These are phyloP conservation scores for Atta texana DNA, from an alignment of 1,140 invertebrate species.

Conservation along the genomic window DNA sequence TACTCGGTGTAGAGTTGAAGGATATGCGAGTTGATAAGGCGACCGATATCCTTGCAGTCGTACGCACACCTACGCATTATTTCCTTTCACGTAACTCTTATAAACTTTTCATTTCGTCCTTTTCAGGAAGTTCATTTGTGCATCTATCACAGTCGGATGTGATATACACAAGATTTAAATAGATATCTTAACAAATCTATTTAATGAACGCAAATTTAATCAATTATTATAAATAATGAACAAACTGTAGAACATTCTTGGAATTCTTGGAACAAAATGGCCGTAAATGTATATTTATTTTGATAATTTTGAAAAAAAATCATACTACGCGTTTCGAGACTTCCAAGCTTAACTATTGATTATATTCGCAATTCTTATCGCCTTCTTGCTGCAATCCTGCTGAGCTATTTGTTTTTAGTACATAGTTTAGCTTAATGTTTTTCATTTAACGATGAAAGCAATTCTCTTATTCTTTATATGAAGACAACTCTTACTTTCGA, in stretches of 20 bases:
- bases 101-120: constrained; percentile 1
- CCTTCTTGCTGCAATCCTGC: not conserved
- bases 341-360: not conserved
- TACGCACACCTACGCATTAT: not conserved
- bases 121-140: not conserved
- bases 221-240: not conserved
- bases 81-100: constrained; percentile 42
- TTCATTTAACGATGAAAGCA: not conserved
- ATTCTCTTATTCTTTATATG: not conserved
- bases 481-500: not conserved
- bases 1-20: constrained; percentile 60
- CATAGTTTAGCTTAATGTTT: not conserved
- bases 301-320: not conserved
- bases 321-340: not conserved
- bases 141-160: not conserved
- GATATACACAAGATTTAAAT: not conserved
- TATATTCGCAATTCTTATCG: not conserved
- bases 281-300: not conserved
- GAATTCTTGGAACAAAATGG: not conserved
- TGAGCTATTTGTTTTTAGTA: not conserved
- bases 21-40: constrained; percentile 66
- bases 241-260: not conserved
- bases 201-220: not conserved
- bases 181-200: not conserved
- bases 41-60: constrained; percentile 59